Evolutionary conservation across 2,888 invertebrate genomes (phyloP).

Genomic region (Troides helena): DNA sequence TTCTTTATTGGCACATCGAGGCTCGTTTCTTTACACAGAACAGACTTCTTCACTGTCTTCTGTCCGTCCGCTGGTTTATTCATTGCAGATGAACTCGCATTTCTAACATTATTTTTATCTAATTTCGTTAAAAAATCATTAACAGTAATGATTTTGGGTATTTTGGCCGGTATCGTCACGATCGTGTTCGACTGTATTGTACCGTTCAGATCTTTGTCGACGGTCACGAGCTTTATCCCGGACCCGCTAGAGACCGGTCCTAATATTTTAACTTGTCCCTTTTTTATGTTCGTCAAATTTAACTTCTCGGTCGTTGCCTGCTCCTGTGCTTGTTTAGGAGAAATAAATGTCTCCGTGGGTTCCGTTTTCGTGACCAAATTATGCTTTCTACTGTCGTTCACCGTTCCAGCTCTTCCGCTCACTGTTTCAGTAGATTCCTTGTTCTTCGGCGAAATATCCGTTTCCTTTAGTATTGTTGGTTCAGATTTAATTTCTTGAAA

Average conservation of each 20-base stretch:
- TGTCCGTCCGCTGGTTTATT: neutral
- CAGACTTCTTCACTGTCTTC: neutral
- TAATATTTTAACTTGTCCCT: neutral
- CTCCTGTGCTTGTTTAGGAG: neutral
- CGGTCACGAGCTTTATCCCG: neutral
- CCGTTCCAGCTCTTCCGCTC: neutral
- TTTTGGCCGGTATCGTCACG: neutral
- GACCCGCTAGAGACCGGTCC: neutral
- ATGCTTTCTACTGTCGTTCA: neutral
- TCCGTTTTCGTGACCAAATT: neutral
- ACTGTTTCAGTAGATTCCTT: neutral
- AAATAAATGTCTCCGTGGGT: neutral
- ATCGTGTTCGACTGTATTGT: constrained; percentile 13
- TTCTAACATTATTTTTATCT: constrained; percentile 1
- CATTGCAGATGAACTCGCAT: neutral
- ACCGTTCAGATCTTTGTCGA: constrained; percentile 10
- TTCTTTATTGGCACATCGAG: constrained; percentile 23
- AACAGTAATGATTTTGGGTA: constrained; percentile 5
- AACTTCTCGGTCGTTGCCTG: neutral
- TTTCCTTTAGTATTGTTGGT: constrained; percentile 8
- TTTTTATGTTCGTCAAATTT: constrained; percentile 5
- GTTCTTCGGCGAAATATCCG: neutral
- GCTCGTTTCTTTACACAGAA: neutral
- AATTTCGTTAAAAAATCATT: constrained; percentile 6
- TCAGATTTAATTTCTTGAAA: constrained; percentile 30